Percentiles rank a stretch among this genome's conserved stretches.
These are phyloP conservation scores for Paramormyrops kingsleyae DNA, from an alignment of 2,113 vertebrate species.

Conservation along the genomic window DNA sequence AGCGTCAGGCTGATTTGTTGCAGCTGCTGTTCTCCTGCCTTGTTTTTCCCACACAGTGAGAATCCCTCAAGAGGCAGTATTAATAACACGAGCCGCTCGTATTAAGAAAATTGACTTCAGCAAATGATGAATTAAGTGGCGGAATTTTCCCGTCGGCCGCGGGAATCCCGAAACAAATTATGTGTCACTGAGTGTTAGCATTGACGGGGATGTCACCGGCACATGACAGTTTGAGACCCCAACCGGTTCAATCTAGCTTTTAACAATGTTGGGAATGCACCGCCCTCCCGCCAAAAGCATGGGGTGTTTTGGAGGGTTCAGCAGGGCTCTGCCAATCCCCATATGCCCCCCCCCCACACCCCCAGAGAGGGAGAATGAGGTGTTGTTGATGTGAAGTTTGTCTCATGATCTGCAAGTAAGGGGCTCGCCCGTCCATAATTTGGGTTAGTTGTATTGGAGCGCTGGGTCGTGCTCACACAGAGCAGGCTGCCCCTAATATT, in stretches of 20 bases:
- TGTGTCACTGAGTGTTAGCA: neutral
- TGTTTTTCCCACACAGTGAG: neutral
- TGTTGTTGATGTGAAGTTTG: neutral
- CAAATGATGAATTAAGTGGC: conserved; percentile 10
- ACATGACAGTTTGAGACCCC: neutral
- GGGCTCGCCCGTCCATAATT: neutral
- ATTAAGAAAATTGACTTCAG: conserved; percentile 13
- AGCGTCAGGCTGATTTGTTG: neutral
- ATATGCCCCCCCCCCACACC: neutral
- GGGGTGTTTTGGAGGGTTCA: neutral
- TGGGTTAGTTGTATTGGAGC: neutral
- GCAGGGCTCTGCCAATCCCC: neutral
- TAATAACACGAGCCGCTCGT: neutral
- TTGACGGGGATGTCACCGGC: neutral
- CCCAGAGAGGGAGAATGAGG: neutral
- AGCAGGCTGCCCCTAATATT: neutral
- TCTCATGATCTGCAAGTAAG: neutral
- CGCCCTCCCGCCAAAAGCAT: neutral
- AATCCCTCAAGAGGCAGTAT: conserved; percentile 6
- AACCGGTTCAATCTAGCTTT: neutral
- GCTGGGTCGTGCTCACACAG: neutral
- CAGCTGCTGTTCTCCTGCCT: neutral
- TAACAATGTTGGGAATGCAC: neutral
- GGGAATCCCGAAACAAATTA: conserved; percentile 6
- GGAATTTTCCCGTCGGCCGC: neutral